A percentile compares a stretch with the other conserved stretches of the same genome.
Conservation (phyloP, 2,888 invertebrate genomes). For the Ophraella communa region DNA sequence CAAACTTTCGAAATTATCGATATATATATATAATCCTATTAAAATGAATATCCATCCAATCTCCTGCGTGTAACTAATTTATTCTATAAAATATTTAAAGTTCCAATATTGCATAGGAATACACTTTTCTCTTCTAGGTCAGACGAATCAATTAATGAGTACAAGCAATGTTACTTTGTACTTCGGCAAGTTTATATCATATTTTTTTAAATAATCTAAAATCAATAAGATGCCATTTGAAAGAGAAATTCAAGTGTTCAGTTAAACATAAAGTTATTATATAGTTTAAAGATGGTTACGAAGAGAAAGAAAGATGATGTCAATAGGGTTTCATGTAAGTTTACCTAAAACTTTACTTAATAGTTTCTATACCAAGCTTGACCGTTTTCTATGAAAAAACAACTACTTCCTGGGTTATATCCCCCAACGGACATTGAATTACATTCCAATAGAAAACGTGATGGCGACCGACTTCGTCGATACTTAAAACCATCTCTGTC, state of each 20-base stretch:
- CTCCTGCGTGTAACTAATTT: background rate
- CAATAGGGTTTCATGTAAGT: constrained; percentile 8
- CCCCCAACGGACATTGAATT: too few relatives aligned
- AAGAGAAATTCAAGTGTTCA: background rate
- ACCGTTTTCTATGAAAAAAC: too few relatives aligned
- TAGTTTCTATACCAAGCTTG: too few relatives aligned
- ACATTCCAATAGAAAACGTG: too few relatives aligned
- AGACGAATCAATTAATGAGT: constrained; percentile 24
- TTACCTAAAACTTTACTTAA: background rate
- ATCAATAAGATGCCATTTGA: constrained; percentile 14
- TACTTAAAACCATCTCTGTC: too few relatives aligned
- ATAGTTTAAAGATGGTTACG: background rate
- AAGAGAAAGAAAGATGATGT: background rate
- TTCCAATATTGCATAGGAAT: background rate
- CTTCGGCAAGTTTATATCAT: constrained; percentile 16
- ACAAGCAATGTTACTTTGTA: constrained; percentile 24
- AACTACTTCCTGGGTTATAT: too few relatives aligned
- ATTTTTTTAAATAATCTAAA: constrained; percentile 12
- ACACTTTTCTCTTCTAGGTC: constrained; percentile 10
- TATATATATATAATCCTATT: too few relatives aligned
- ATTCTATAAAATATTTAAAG: background rate
- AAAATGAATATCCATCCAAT: too few relatives aligned
- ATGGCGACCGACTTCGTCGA: too few relatives aligned
- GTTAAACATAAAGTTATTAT: constrained; percentile 1
- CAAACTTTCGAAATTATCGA: background rate